A percentile compares a stretch with the other conserved stretches of the same genome.
These are phyloP conservation scores for Gobio occitaniae DNA, from an alignment of 2,797 vertebrate species.

Conservation along the genomic window DNA sequence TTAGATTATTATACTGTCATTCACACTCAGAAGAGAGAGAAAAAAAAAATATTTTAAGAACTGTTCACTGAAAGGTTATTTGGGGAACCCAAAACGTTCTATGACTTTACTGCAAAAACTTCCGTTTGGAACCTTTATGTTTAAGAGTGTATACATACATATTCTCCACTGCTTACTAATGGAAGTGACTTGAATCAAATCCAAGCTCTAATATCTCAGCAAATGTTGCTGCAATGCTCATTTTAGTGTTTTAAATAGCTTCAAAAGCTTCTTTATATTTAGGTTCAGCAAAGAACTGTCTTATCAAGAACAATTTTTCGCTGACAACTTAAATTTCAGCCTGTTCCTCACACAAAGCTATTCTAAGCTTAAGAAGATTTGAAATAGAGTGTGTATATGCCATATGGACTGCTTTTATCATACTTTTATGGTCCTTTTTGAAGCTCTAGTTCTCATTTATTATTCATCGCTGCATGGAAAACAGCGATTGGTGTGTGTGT, in stretches of 20 bases:
- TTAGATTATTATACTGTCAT: background rate
- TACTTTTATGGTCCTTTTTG: slow-evolving; percentile 21
- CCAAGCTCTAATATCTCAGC: background rate
- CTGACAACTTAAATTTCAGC: slow-evolving; percentile 4
- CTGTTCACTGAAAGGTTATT: background rate
- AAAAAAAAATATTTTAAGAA: background rate
- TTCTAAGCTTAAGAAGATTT: slow-evolving; percentile 18
- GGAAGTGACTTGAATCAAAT: background rate
- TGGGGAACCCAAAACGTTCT: background rate
- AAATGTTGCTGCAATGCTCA: background rate
- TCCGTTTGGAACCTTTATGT: background rate
- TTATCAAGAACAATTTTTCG: slow-evolving; percentile 1
- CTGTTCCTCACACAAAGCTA: slow-evolving; percentile 23
- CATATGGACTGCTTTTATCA: slow-evolving; percentile 14
- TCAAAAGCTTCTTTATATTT: slow-evolving; percentile 11
- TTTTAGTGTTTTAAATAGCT: slow-evolving; percentile 13
- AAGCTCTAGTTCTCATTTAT: background rate
- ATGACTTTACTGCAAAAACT: background rate
- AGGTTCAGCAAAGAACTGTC: slow-evolving; percentile 12
- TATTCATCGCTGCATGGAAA: slow-evolving; percentile 9
- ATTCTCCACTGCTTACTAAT: background rate
- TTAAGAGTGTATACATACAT: background rate
- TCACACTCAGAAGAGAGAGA: background rate
- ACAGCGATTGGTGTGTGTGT: background rate
- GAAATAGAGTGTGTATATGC: slow-evolving; percentile 15